A percentile compares a stretch with the other conserved stretches of the same genome.
Conservation (phyloP, 2,113 vertebrate genomes). For the Arvicanthis niloticus region DNA sequence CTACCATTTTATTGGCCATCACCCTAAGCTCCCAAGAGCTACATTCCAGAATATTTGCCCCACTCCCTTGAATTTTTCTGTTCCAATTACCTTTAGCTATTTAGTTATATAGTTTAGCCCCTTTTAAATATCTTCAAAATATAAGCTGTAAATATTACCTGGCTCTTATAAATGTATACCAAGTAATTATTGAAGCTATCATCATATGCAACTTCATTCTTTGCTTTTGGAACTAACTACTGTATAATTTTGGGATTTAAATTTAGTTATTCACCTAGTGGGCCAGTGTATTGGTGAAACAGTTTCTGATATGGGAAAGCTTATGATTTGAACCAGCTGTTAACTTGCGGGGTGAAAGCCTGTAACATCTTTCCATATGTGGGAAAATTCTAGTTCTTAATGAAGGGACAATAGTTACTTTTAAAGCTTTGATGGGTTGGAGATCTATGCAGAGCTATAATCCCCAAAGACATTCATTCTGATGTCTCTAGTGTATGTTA, state of each 20-base stretch:
- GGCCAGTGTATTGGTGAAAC: not conserved
- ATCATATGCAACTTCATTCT: not conserved
- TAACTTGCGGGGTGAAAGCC: not conserved
- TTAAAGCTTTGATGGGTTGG: not conserved
- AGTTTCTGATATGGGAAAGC: not conserved
- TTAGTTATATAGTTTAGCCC: not conserved
- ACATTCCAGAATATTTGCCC: not conserved
- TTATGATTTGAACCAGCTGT: not conserved
- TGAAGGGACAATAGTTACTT: not conserved
- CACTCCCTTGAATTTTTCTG: not conserved
- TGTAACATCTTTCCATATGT: not conserved
- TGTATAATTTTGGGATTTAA: not conserved
- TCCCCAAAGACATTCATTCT: not conserved
- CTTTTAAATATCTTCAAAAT: not conserved
- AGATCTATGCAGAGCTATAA: not conserved
- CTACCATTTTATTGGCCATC: not conserved
- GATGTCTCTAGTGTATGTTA: not conserved
- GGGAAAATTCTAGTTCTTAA: not conserved
- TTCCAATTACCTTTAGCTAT: not conserved
- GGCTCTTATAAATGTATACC: not conserved
- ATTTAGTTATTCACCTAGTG: not conserved
- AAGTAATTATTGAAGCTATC: not conserved
- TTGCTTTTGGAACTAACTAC: not conserved
- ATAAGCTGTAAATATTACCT: not conserved
- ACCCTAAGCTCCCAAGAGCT: not conserved